Percentiles rank a stretch among this genome's conserved stretches.
Conservation (phyloP, 2,888 invertebrate genomes). For the Tinea pellionella region DNA sequence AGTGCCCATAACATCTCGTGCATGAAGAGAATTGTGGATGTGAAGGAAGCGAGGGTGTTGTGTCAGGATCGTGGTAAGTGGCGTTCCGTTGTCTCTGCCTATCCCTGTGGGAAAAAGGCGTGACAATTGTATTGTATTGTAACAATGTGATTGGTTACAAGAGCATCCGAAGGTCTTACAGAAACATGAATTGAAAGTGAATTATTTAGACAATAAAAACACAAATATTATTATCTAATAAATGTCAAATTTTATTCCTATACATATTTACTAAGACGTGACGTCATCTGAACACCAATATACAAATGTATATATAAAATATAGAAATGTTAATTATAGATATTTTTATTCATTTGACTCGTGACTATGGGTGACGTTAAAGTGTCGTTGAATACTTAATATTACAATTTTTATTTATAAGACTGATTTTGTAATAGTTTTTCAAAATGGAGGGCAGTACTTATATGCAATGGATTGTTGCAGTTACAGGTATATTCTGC, state of each 20-base stretch:
- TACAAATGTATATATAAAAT: background rate
- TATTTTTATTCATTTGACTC: background rate
- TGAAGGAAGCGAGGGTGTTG: too few relatives aligned
- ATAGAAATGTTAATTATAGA: background rate
- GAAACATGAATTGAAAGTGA: background rate
- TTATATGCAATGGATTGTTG: constrained; percentile 24
- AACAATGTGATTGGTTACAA: too few relatives aligned
- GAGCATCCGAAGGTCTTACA: too few relatives aligned
- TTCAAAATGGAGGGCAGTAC: constrained; percentile 19
- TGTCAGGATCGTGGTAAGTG: too few relatives aligned
- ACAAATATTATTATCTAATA: background rate
- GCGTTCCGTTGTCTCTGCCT: too few relatives aligned
- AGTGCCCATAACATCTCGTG: too few relatives aligned
- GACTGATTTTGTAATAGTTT: background rate
- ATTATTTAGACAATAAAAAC: background rate
- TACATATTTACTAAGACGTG: background rate
- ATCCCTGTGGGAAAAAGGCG: too few relatives aligned
- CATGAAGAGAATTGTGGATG: too few relatives aligned
- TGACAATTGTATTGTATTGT: too few relatives aligned
- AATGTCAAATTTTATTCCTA: background rate
- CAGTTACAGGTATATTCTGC: constrained; percentile 21
- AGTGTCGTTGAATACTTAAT: background rate
- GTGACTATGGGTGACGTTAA: too few relatives aligned
- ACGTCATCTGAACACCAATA: background rate
- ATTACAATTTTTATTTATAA: background rate